Evolutionary conservation across 1,140 invertebrate species (phyloP).

Genomic region (Pristionchus pacificus): DNA sequence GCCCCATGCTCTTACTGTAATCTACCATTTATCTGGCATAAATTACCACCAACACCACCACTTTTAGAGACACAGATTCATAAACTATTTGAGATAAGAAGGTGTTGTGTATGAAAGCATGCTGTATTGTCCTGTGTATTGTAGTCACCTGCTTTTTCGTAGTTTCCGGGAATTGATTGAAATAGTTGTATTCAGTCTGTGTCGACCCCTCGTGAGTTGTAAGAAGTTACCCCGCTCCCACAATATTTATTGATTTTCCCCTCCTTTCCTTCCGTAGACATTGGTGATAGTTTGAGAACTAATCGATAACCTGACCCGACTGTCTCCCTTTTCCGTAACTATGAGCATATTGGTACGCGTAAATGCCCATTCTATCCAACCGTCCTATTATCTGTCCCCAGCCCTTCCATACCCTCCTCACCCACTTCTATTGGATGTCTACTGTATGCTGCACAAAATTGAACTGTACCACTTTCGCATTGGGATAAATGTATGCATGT

Average conservation of each 20-base stretch:
- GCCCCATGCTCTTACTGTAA: slow-evolving; percentile 10
- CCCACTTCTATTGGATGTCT: no score
- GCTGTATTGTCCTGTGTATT: not conserved
- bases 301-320: not conserved
- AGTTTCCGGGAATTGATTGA: no score
- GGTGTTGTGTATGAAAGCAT: no score
- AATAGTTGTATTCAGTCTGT: slow-evolving; percentile 24
- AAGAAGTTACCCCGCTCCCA: not conserved
- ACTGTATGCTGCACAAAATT: no score
- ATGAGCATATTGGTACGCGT: not conserved
- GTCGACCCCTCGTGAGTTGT: slow-evolving; percentile 3
- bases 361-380: not conserved
- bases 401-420: not conserved
- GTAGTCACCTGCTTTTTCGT: not conserved
- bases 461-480: no score
- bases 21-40: no score
- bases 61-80: no score
- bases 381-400: not conserved
- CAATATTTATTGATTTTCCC: no score
- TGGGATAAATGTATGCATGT: no score
- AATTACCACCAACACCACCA: no score
- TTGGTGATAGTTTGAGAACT: not conserved
- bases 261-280: not conserved
- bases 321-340: not conserved
- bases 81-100: no score